phyloP scores from a whole-genome alignment of 2,797 vertebrate genomes.

The Lithobates pipiens region DNA sequence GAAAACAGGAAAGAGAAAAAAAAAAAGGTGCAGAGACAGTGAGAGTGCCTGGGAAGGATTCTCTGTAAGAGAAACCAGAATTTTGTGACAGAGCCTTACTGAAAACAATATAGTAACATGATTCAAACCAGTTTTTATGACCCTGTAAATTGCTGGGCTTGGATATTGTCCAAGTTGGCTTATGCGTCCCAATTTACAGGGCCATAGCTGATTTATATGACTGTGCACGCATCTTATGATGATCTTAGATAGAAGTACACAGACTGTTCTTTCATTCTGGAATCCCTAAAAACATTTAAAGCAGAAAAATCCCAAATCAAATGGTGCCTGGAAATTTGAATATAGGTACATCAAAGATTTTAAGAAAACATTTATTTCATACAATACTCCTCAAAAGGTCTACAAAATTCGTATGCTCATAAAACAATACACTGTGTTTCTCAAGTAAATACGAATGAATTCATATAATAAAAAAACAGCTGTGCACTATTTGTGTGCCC shows the following conservation, averaged over 20 bases:
- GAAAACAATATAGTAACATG: constrained; percentile 62
- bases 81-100: constrained; percentile 45
- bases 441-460: constrained; percentile 25
- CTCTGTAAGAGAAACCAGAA: constrained; percentile 36
- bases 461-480: constrained; percentile 44
- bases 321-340: constrained; percentile 4
- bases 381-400: neutral
- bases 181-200: constrained; percentile 55
- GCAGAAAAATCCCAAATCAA: constrained; percentile 19
- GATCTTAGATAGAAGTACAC: constrained; percentile 56
- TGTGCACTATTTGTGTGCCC: constrained; percentile 25
- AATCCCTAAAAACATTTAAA: constrained; percentile 11
- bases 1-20: too few species aligned
- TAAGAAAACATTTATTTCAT: neutral
- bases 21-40: neutral
- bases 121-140: constrained; percentile 63
- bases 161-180: constrained; percentile 59
- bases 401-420: neutral
- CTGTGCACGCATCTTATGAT: constrained; percentile 49
- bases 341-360: neutral
- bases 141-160: constrained; percentile 59
- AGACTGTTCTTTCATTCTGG: constrained; percentile 54
- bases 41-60: constrained; percentile 21
- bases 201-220: constrained; percentile 61
- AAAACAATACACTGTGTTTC: constrained; percentile 14